A percentile compares a stretch with the other conserved stretches of the same genome.
These are phyloP conservation scores for Mesoligia furuncula DNA, from an alignment of 2,888 invertebrate species.

Conservation along the genomic window DNA sequence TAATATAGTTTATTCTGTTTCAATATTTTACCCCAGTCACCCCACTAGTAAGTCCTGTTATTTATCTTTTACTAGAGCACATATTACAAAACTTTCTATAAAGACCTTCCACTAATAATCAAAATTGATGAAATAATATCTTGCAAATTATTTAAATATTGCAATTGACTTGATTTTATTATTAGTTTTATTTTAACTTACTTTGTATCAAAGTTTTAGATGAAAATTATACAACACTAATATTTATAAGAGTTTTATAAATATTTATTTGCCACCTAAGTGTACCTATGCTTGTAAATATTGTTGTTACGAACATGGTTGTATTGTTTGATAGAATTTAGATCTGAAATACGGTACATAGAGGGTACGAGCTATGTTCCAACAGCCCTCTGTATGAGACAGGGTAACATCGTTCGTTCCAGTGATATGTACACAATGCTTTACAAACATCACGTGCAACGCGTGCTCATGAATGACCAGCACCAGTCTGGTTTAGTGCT, in stretches of 20 bases:
- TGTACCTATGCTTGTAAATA: constrained; percentile 8
- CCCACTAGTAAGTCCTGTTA: not conserved
- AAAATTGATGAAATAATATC: not conserved
- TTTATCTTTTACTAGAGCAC: not conserved
- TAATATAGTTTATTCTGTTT: not conserved
- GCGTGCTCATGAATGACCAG: constrained; percentile 82
- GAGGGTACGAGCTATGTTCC: constrained; percentile 21
- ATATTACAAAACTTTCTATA: not conserved
- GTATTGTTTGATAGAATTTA: constrained; percentile 15
- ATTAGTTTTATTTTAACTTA: not conserved
- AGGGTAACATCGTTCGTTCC: constrained; percentile 33
- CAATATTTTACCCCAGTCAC: not conserved
- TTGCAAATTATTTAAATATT: not conserved
- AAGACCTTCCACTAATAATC: not conserved
- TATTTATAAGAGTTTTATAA: not conserved
- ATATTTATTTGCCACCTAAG: not conserved
- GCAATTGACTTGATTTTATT: not conserved
- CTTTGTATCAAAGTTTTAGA: not conserved
- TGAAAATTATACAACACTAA: not conserved
- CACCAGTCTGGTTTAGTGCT: constrained; percentile 66
- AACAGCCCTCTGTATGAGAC: constrained; percentile 30
- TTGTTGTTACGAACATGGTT: not conserved
- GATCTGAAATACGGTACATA: constrained; percentile 42
- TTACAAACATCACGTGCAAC: constrained; percentile 73
- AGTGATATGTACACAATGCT: constrained; percentile 60